Conservation (phyloP, 2,113 vertebrate genomes). For the Argyrosomus japonicus region DNA sequence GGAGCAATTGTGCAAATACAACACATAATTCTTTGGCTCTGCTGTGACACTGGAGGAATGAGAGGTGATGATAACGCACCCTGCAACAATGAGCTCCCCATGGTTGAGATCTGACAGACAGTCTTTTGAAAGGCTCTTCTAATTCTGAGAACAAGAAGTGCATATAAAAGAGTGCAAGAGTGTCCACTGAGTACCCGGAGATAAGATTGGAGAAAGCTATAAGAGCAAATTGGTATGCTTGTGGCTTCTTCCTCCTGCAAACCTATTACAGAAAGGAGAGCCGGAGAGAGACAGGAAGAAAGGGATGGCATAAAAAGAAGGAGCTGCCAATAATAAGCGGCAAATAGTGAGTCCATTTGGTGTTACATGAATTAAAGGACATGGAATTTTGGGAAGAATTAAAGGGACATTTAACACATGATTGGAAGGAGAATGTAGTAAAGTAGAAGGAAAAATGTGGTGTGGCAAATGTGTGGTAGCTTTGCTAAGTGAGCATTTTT, state of each 20-base stretch:
- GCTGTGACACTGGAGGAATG: conserved; percentile 55
- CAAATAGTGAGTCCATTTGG: conserved; percentile 29
- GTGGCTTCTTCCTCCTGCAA: conserved; percentile 34
- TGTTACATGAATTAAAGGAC: conserved; percentile 24
- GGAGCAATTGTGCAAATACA: conserved; percentile 65
- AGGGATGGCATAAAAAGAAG: neutral
- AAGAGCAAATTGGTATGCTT: conserved; percentile 58
- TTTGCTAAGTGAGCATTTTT: conserved; percentile 15
- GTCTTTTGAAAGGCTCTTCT: conserved; percentile 51
- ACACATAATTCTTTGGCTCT: conserved; percentile 57
- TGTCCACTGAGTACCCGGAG: conserved; percentile 60
- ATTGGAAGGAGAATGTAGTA: neutral
- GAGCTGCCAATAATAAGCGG: conserved; percentile 5
- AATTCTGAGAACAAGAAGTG: conserved; percentile 61
- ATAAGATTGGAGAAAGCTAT: conserved; percentile 66
- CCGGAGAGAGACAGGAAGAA: neutral
- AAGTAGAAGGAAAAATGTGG: neutral
- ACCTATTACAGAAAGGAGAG: conserved; percentile 54
- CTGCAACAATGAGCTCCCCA: conserved; percentile 41
- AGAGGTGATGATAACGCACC: conserved; percentile 64
- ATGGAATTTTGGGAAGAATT: conserved; percentile 10
- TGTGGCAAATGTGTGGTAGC: neutral
- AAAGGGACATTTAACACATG: conserved; percentile 2
- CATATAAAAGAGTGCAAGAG: conserved; percentile 53
- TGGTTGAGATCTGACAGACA: conserved; percentile 66